These are phyloP conservation scores for Diacarnus erythraeanus DNA, from an alignment of 37 sponge, comb jelly and placozoan species.

Conservation along the genomic window DNA sequence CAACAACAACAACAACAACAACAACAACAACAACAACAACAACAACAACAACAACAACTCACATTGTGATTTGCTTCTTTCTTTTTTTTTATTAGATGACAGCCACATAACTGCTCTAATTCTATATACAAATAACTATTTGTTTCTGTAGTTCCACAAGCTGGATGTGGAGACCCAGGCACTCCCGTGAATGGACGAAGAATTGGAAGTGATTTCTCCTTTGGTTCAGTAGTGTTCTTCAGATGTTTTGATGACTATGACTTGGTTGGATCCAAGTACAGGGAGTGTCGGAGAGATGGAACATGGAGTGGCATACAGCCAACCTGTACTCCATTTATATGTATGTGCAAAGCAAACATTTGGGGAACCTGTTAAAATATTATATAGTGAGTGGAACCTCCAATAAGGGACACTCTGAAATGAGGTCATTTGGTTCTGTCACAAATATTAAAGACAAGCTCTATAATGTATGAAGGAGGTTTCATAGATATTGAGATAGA, in stretches of 20 bases:
- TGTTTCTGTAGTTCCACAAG: neutral
- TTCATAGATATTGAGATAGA: no score
- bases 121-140: neutral
- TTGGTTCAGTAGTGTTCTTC: conserved; percentile 37
- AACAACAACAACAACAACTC: no score
- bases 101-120: neutral
- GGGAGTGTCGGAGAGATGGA: conserved; percentile 53
- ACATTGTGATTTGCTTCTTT: no score
- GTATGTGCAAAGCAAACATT: no score
- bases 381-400: no score
- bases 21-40: no score
- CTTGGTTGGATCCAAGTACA: conserved; percentile 23
- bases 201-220: conserved; percentile 14
- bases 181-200: conserved; percentile 38
- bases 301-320: conserved; percentile 58
- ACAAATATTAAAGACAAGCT: no score
- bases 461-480: no score
- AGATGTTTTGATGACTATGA: conserved; percentile 69
- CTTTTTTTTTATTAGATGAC: neutral
- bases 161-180: conserved; percentile 64
- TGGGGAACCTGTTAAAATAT: no score
- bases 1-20: no score
- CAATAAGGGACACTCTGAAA: no score
- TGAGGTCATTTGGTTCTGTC: no score
- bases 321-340: conserved; percentile 27